These are phyloP conservation scores for Musca vetustissima DNA, from an alignment of 1,140 invertebrate genomes.

Conservation along the genomic window DNA sequence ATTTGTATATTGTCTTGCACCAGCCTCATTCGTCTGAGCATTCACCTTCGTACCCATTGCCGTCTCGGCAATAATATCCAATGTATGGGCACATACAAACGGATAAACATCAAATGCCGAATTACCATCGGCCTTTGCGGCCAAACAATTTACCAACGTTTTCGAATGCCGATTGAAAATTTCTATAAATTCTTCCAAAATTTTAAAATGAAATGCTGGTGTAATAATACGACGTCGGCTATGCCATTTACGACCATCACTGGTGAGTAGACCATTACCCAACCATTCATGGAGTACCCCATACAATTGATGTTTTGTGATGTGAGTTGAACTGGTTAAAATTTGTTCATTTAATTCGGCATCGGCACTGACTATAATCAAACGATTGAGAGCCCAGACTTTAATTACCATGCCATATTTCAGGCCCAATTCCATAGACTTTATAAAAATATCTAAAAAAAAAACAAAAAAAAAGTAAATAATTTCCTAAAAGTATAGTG, in stretches of 20 bases:
- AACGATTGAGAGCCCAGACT: too few relatives aligned
- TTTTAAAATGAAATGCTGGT: slow-evolving; percentile 82
- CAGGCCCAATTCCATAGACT: too few relatives aligned
- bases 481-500: too few relatives aligned
- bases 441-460: too few relatives aligned
- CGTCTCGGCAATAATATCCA: slow-evolving; percentile 64
- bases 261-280: slow-evolving; percentile 44
- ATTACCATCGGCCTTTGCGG: slow-evolving; percentile 37
- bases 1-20: slow-evolving; percentile 69
- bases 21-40: slow-evolving; percentile 69
- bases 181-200: slow-evolving; percentile 74
- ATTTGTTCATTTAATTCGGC: slow-evolving; percentile 19
- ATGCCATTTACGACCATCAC: slow-evolving; percentile 71
- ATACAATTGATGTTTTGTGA: background rate
- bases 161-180: slow-evolving; percentile 68
- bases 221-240: slow-evolving; percentile 74
- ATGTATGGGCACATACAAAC: slow-evolving; percentile 37
- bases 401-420: too few relatives aligned
- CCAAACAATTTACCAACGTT: slow-evolving; percentile 57
- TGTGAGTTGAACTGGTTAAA: slow-evolving; percentile 5
- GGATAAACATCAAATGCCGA: slow-evolving; percentile 38
- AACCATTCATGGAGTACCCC: slow-evolving; percentile 35
- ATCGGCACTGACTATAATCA: background rate
- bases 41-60: slow-evolving; percentile 80
- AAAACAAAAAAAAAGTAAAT: too few relatives aligned